Base-by-base conservation (phyloP, 2,113 vertebrate species). In the Beaufortia kweichowensis region DNA sequence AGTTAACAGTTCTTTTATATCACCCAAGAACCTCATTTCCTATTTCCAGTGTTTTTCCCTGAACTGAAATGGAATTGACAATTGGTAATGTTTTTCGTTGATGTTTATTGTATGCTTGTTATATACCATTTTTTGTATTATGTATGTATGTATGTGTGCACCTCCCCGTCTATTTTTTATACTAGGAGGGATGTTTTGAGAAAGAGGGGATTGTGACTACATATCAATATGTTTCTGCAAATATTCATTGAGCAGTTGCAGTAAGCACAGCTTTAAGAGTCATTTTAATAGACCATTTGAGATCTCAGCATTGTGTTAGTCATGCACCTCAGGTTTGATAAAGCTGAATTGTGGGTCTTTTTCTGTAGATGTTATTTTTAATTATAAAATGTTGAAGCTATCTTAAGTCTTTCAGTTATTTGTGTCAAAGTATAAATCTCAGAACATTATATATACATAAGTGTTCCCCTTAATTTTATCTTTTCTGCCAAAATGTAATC, bases 121-220 rank as follows among this genome's bases (percentile, higher is more conserved):
- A 21, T 55, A 69, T 14, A 7, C 8, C 0, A 35, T 21, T n/a
- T 69, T 68, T 69, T 68, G 29, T 69, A 35, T 41, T 56, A 19
- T 23, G 15, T 48, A 33, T 3, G 41, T 53, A 33, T n/a, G n/a
- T n/a, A n/a, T 56, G 31, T 66, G 1, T 21, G 23, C 33, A 15
- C 39, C 64, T 66, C 55, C 61, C 65, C 48, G 33, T 55, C 66
- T 55, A 66, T 67, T 76, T 65, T 29, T 28, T 57, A 76, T 29
- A 56, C 33, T 10, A 55, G 31, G 55, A 41, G 23, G 24, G 10
- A 56, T 11, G 33, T 21, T 76, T 65, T n/a, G 61, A 41, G 21
- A 64, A 68, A 68, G 43, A 48, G 4, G 14, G 66, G 46, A 53
- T 68, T 53, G 66, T 31, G 46, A 53, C 65, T 46, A 12, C 17